These are phyloP conservation scores for Syngnathus floridae DNA, from an alignment of 2,113 vertebrate species.

Conservation along the genomic window DNA sequence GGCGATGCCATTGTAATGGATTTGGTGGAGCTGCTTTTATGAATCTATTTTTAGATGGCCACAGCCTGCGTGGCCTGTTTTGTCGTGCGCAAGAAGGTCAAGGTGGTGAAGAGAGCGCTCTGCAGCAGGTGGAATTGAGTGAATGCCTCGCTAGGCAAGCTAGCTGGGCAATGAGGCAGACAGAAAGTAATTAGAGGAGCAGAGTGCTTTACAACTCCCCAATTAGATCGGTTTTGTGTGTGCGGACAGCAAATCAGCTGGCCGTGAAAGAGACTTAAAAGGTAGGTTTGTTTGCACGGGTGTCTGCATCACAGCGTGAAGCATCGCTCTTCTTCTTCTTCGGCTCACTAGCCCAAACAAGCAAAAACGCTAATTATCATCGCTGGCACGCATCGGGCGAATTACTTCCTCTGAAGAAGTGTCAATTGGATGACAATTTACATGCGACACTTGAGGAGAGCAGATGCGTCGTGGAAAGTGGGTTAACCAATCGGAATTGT, in stretches of 20 bases:
- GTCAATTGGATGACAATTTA: conserved; percentile 61
- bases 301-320: conserved; percentile 25
- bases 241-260: conserved; percentile 45
- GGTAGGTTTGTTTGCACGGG: conserved; percentile 31
- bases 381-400: conserved; percentile 31
- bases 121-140: conserved; percentile 55
- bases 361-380: conserved; percentile 51
- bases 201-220: conserved; percentile 65
- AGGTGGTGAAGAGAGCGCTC: conserved; percentile 23
- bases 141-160: conserved; percentile 49
- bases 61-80: conserved; percentile 11
- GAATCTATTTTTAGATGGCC: conserved; percentile 15
- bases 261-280: conserved; percentile 40
- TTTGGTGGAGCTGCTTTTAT: conserved; percentile 18
- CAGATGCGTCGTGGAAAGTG: conserved; percentile 26
- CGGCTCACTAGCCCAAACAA: conserved; percentile 50
- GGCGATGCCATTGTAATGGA: conserved; percentile 12
- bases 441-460: conserved; percentile 43
- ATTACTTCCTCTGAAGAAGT: conserved; percentile 54
- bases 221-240: conserved; percentile 64
- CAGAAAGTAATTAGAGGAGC: conserved; percentile 69
- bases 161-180: conserved; percentile 68
- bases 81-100: conserved; percentile 28
- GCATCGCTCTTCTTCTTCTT: conserved; percentile 27
- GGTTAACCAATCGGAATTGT: background rate